Evolutionary conservation across 2,797 vertebrate species (phyloP).

Genomic region (Chloroceryle amazona): DNA sequence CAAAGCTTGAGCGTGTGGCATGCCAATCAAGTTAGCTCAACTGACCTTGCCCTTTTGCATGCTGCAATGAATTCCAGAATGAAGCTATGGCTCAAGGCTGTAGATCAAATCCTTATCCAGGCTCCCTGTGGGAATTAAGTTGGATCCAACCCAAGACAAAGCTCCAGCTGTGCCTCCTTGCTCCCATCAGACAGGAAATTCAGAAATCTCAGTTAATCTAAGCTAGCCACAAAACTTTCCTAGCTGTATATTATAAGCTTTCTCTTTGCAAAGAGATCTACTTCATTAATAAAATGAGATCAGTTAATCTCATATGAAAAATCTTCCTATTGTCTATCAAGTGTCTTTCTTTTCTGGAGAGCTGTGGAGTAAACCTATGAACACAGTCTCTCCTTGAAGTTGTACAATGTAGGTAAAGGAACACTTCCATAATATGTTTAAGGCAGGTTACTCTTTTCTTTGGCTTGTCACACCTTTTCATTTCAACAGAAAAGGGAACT

Average conservation of each 20-base stretch:
- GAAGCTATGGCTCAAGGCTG: background rate
- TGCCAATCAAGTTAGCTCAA: background rate
- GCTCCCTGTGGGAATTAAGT: background rate
- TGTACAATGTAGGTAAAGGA: background rate
- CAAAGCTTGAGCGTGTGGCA: background rate
- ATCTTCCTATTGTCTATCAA: background rate
- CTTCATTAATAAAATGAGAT: background rate
- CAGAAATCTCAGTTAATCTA: constrained; percentile 5
- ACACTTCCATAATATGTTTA: background rate
- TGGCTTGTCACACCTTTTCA: background rate
- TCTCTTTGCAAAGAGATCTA: background rate
- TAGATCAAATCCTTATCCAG: background rate
- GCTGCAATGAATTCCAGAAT: background rate
- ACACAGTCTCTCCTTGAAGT: background rate
- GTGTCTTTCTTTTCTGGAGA: background rate
- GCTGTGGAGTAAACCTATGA: background rate
- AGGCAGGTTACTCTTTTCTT: background rate
- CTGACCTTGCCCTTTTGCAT: background rate
- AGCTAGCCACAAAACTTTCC: background rate
- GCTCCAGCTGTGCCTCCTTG: constrained; percentile 14
- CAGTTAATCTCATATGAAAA: background rate
- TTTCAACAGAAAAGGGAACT: background rate
- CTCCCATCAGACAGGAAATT: constrained; percentile 11
- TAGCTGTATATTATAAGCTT: background rate
- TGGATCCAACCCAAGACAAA: background rate